Evolutionary conservation across 2,113 vertebrate genomes (phyloP).

Genomic region (Phylloscopus trochiloides): DNA sequence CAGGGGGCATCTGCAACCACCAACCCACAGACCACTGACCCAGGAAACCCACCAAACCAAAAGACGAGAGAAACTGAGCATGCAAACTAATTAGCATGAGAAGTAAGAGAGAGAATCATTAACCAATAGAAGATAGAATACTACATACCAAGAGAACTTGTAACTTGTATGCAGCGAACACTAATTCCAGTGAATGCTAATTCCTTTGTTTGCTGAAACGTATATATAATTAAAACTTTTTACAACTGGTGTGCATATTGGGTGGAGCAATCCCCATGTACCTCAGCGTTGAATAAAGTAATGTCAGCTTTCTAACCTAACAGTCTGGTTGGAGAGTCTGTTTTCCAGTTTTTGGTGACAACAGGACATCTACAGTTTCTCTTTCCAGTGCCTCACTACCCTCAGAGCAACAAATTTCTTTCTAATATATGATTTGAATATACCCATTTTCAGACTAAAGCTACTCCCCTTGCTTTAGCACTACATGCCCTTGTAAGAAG

Average conservation of each 20-base stretch:
- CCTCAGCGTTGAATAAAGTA: background rate
- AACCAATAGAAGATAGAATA: background rate
- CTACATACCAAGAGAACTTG: background rate
- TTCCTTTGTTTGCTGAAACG: background rate
- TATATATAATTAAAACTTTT: background rate
- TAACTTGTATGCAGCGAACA: background rate
- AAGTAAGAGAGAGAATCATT: background rate
- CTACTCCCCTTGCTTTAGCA: background rate
- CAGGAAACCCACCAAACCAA: background rate
- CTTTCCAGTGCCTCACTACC: background rate
- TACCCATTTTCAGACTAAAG: background rate
- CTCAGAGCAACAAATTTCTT: background rate
- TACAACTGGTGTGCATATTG: background rate
- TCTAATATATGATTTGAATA: background rate
- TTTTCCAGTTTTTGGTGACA: background rate
- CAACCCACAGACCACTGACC: background rate
- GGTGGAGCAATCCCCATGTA: background rate
- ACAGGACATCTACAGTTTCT: background rate
- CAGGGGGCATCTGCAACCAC: background rate
- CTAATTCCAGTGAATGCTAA: background rate
- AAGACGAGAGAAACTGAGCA: background rate
- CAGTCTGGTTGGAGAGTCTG: background rate
- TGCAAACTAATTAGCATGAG: background rate
- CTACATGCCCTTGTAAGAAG: background rate
- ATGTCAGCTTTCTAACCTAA: background rate